Base-by-base conservation (phyloP, 2,888 invertebrate genomes). In the Caenorhabditis zanzibari region DNA sequence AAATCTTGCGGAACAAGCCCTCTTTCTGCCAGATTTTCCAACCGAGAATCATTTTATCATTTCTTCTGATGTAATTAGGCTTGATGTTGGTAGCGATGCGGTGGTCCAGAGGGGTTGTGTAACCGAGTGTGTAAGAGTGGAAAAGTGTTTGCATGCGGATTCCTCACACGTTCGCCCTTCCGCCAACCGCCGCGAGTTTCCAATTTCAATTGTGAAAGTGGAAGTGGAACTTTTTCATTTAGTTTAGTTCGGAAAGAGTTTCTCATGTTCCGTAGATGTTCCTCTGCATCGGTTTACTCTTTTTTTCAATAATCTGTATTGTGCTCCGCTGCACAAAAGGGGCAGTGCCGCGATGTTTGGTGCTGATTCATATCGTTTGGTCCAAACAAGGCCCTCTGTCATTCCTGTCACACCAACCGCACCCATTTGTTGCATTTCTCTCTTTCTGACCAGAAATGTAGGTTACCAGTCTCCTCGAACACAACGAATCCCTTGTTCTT, bases 21-120 rank as follows among this genome's bases (percentile, higher is more conserved):
- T 63, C 12, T 38, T 14, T 24, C 64, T 22, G 10, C 44, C 63
- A 47, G 47, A n/a, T 47, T 47, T 47, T n/a, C 68, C 10, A 19
- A 24, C 52, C 68, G 38, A 69, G 77, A 77, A 77, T 77, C 77
- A 77, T 71, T 77, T 77, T 77, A 77, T 77, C 77, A 77, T 71
- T 75, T 74, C 68, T 44, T 66, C 32, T 59, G 61, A 49, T 77
- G 71, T 77, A 77, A 77, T 77, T 77, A 71, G 71, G 69, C 77
- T 58, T 77, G 71, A 69, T 77, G 69, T 56, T 63, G 63, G 41
- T 61, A 54, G 54, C 26, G 54, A 9, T 54, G 63, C 54, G 38
- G 54, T 68, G 68, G 68, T 68, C 68, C 68, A 19, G 22, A 19
- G 22, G 54, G 54, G 54, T 77, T 77, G 77, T 77, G 77, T 77